Conservation (phyloP, 2,888 invertebrate species). For the Augiades crinisus region DNA sequence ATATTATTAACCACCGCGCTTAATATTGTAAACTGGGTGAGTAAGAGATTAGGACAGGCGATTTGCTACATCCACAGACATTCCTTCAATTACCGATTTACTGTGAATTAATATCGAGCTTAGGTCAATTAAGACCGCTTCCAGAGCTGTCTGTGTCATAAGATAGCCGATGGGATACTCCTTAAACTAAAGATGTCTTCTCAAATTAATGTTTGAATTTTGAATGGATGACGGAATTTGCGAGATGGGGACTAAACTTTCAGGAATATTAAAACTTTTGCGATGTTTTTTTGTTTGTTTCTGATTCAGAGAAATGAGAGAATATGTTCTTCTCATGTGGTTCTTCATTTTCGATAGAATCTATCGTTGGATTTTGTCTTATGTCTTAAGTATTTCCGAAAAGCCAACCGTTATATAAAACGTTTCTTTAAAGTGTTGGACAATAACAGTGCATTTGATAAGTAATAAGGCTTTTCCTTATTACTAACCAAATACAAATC, state of each 20-base stretch:
- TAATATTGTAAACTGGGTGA: not conserved
- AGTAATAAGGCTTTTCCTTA: too few relatives aligned
- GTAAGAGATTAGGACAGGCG: slow-evolving; percentile 29
- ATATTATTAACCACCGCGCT: too few relatives aligned
- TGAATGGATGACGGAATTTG: slow-evolving; percentile 6
- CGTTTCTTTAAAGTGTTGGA: too few relatives aligned
- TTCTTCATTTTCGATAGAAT: too few relatives aligned
- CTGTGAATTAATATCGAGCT: slow-evolving; percentile 54
- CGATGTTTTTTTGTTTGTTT: slow-evolving; percentile 10
- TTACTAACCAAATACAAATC: too few relatives aligned
- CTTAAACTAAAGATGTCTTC: slow-evolving; percentile 21
- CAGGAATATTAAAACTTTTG: slow-evolving; percentile 1
- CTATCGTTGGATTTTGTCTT: too few relatives aligned
- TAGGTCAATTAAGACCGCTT: slow-evolving; percentile 51
- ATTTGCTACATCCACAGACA: slow-evolving; percentile 24
- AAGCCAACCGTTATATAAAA: too few relatives aligned
- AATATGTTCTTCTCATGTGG: too few relatives aligned
- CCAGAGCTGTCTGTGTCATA: slow-evolving; percentile 42
- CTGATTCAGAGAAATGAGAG: too few relatives aligned
- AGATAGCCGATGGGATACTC: slow-evolving; percentile 35
- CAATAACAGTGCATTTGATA: too few relatives aligned
- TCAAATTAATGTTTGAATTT: slow-evolving; percentile 25
- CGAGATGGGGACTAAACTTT: too few relatives aligned
- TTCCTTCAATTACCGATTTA: slow-evolving; percentile 43
- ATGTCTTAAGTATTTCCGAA: too few relatives aligned